Base-by-base conservation (phyloP, 1,140 invertebrate genomes). In the Lordiphosa mommai region DNA sequence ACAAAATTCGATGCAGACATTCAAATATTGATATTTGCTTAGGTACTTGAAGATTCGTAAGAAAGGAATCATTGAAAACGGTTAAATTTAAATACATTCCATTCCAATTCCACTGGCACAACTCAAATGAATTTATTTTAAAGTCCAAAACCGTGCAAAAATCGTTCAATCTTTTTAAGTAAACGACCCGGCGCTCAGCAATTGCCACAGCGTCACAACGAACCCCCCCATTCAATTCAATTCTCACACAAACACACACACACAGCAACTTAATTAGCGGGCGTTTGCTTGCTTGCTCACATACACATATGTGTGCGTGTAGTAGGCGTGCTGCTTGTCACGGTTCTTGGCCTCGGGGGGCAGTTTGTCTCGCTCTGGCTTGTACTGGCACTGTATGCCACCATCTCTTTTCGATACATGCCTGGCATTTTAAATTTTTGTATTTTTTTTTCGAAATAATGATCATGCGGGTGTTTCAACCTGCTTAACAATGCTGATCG, bases 161-260 rank as follows among this genome's bases (percentile, higher is more conserved):
- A 82, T 86, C 74, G 82, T 86, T 86, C 82, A 86, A 86, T 86
- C 76, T 82, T 82, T 53, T 80, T 61, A 69, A 73, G 68, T 74
- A 61, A 82, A 58, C 12, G 40, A 41, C 38, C 74, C 72, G 82
- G 82, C 58, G 58, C 38, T 1, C 64, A 86, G 64, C 16, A 56
- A 4, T n/a, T 10, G 3, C 8, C 46, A 55, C 20, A 23, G 20
- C 20, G 20, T 23, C 41, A 23, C 44, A 12, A 37, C 13, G 51
- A 43, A 36, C 23, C 53, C 32, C 51, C 61, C 56, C 52, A 60
- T 85, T 73, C 72, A 84, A 74, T 85, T 70, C 41, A 69, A 59
- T 41, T 36, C 52, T 27, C 53, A 29, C 36, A 27, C 30, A 60
- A 43, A 51, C 13, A 43, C 43, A 47, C 52, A 33, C 38, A 41